phyloP scores from a whole-genome alignment of 2,888 invertebrate genomes.

The Tachystola acroxantha region DNA sequence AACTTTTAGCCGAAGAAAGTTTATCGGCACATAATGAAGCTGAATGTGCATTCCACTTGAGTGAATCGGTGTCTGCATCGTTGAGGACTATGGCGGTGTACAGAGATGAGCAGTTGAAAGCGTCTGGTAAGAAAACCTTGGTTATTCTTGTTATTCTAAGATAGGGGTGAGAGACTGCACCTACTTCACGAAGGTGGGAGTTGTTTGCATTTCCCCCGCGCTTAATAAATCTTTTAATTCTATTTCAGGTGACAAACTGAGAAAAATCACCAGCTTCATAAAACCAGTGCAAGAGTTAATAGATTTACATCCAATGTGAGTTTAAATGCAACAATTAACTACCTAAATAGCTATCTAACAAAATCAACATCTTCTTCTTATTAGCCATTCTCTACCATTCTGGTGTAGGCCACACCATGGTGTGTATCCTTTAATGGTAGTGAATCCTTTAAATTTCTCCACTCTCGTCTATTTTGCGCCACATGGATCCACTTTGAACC shows the following conservation, averaged over 20 bases:
- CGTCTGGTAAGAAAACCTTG: constrained; percentile 33
- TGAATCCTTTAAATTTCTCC: too few relatives aligned
- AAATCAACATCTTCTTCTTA: too few relatives aligned
- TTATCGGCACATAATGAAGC: constrained; percentile 42
- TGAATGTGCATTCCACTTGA: constrained; percentile 59
- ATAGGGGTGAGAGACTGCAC: too few relatives aligned
- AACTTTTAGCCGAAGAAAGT: constrained; percentile 57
- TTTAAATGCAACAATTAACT: constrained; percentile 15
- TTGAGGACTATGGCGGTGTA: constrained; percentile 62
- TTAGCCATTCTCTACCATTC: too few relatives aligned
- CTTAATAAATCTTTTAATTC: constrained; percentile 3
- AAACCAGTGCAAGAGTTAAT: constrained; percentile 47
- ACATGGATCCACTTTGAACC: too few relatives aligned
- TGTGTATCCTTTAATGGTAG: too few relatives aligned
- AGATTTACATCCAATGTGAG: constrained; percentile 46
- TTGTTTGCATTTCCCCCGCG: too few relatives aligned
- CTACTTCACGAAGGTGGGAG: too few relatives aligned
- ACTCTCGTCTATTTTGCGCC: too few relatives aligned
- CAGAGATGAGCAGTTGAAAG: constrained; percentile 57
- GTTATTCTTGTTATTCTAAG: too few relatives aligned
- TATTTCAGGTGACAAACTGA: constrained; percentile 40
- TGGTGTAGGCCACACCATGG: too few relatives aligned
- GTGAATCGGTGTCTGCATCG: constrained; percentile 61
- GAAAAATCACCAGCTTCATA: constrained; percentile 43
- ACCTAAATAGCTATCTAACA: too few relatives aligned